phyloP scores from a whole-genome alignment of 2,797 vertebrate species.

The Myotis planiceps region DNA sequence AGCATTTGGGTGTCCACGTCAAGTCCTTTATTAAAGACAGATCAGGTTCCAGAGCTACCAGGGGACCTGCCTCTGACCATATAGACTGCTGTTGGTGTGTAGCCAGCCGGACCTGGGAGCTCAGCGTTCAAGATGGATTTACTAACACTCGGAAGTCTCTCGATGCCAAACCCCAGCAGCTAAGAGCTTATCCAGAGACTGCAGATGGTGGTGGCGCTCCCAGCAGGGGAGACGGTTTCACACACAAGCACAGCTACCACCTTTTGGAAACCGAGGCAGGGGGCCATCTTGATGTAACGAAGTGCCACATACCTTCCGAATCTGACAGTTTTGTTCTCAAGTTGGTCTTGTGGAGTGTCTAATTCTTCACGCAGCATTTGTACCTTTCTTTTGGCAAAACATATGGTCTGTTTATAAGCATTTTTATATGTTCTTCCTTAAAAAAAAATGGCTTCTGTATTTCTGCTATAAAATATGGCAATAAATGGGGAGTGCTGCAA shows the following conservation, averaged over 20 bases:
- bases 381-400: slow-evolving; percentile 11
- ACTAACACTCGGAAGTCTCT: fast-evolving
- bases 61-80: not conserved
- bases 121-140: not conserved
- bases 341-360: not conserved
- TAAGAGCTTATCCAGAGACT: fast-evolving
- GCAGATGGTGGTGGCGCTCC: fast-evolving
- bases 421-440: slow-evolving; percentile 56
- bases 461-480: slow-evolving; percentile 80
- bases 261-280: fast-evolving
- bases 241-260: fast-evolving
- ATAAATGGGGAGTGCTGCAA: slow-evolving; percentile 70
- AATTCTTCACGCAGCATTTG: not conserved
- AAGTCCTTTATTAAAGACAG: not conserved
- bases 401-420: not conserved
- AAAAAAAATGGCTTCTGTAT: slow-evolving; percentile 65
- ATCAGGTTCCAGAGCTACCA: not conserved
- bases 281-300: not conserved
- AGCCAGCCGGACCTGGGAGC: not conserved
- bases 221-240: fast-evolving
- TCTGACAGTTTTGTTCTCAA: fast-evolving
- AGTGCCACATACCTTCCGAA: fast-evolving
- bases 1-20: not conserved
- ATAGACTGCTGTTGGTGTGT: fast-evolving
- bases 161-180: not conserved